Conservation (phyloP, 2,113 vertebrate species). For the Pelecanus crispus region DNA sequence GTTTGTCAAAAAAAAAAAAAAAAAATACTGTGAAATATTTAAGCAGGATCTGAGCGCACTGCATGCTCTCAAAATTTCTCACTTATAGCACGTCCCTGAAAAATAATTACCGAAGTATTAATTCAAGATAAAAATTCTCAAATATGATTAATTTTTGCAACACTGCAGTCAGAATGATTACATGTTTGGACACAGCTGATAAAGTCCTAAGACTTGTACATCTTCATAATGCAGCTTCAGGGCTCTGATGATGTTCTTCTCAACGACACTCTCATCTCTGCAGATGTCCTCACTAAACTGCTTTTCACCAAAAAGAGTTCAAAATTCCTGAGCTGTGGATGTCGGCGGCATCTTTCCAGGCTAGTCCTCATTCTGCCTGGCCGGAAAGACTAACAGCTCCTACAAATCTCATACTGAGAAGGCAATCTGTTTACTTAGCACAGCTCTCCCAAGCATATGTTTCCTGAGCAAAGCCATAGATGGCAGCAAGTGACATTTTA, state of each 20-base stretch:
- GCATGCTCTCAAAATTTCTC: neutral
- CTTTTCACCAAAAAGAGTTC: neutral
- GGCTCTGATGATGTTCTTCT: neutral
- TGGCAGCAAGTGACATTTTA: neutral
- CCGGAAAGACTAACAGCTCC: neutral
- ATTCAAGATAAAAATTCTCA: neutral
- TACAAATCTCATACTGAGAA: neutral
- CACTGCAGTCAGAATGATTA: neutral
- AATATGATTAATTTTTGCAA: accelerated
- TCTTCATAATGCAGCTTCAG: neutral
- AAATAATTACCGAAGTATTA: neutral
- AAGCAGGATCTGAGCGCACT: neutral
- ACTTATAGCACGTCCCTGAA: neutral
- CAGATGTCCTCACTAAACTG: neutral
- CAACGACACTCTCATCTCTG: neutral
- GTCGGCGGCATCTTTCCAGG: neutral
- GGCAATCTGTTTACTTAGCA: neutral
- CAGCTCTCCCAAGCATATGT: neutral
- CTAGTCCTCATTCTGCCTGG: neutral
- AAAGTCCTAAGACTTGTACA: neutral
- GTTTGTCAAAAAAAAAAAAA: neutral
- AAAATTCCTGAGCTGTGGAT: neutral
- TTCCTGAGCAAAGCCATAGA: neutral
- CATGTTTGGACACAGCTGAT: neutral
- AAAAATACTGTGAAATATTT: neutral